Base-by-base conservation (phyloP, 1,140 invertebrate species). In the Liolophura sinensis region DNA sequence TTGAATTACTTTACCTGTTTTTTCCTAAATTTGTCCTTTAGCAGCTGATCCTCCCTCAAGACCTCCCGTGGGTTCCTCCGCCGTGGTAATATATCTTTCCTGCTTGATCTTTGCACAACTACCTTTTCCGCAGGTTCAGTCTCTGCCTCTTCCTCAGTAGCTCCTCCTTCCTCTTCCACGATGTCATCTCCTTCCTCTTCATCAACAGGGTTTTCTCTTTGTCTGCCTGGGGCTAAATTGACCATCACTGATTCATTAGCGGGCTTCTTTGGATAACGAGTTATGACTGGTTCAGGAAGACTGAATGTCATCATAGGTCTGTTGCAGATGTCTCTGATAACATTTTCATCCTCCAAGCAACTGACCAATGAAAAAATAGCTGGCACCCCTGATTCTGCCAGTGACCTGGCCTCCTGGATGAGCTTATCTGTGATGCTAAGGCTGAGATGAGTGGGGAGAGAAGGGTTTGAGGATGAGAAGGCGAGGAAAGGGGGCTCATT, bases 341-440 rank as follows among this genome's bases (percentile, higher is more conserved):
- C 67, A 40, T 57, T 60, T 24, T 71, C 69, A 67, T 82, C 70
- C 40, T 82, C 78, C 25, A 82, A 69, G 15, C 77, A 18, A 73
- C 72, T 73, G 12, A 80, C 71, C 16, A 82, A 64, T 22, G 75
- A 72, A 72, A 80, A 82, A 0, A 81, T 67, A 49, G 71, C 73
- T 20, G 81, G 77, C 11, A 60, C 62, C 18, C 73, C 59, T 48
- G 40, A 54, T 25, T 73, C 71, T n/a, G 73, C 68, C 25, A 67
- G 54, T 31, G 69, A 60, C 50, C 71, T 73, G 5, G 81, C 79
- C 60, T 76, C 70, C 11, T 70, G 47, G 51, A 79, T 70, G 25
- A 82, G 62, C 60, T 71, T 64, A 49, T 74, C 71, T 60, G 77
- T 75, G n/a, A 82, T 80, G 59, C 79, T 77, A 18, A 82, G 59